Percentiles rank a stretch among this genome's conserved stretches.
These are phyloP conservation scores for Anagyrus pseudococci DNA, from an alignment of 2,888 invertebrate species.

Conservation along the genomic window DNA sequence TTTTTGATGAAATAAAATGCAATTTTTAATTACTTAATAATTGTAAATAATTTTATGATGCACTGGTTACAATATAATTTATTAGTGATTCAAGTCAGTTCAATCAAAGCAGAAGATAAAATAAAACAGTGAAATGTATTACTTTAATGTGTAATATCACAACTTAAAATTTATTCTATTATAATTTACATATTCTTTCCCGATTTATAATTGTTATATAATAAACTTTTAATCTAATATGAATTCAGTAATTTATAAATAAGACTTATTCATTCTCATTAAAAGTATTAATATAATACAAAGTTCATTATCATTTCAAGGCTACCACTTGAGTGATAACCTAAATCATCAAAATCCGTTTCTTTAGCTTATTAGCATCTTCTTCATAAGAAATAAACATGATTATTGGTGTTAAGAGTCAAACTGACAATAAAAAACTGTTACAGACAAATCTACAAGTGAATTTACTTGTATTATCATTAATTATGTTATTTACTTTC, in stretches of 20 bases:
- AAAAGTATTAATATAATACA: background rate
- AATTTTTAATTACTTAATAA: no score
- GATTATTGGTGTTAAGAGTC: background rate
- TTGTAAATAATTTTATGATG: no score
- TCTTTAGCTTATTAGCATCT: background rate
- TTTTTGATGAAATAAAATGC: no score
- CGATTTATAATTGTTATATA: no score
- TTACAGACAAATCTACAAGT: conserved; percentile 30
- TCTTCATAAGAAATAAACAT: background rate
- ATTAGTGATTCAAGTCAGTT: no score
- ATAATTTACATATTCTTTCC: no score
- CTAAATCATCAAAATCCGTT: background rate
- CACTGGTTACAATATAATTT: no score
- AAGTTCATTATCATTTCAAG: background rate
- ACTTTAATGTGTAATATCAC: no score
- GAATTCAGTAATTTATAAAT: background rate
- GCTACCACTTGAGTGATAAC: background rate
- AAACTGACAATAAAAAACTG: background rate
- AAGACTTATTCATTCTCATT: background rate
- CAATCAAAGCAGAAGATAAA: no score
- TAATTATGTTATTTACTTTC: conserved; percentile 23
- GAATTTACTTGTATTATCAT: conserved; percentile 24
- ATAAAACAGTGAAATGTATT: no score
- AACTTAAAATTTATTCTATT: no score
- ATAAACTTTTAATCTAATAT: no score